Conservation (phyloP, 2,797 vertebrate genomes). For the Gymnopithys bicolor region DNA sequence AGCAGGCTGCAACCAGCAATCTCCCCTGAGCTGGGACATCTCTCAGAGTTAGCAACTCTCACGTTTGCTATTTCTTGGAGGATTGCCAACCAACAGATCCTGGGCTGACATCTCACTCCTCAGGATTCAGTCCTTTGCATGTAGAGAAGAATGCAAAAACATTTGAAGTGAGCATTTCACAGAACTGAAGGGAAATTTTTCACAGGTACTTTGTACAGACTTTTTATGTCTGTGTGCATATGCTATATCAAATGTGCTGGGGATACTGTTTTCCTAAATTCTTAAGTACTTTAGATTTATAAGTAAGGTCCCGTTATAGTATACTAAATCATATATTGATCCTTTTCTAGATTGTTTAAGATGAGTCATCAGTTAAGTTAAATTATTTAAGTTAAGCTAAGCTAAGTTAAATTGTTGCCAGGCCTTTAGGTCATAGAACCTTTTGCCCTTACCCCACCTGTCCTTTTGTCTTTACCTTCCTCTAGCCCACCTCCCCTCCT, state of each 20-base stretch:
- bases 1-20: neutral
- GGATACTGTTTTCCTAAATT: neutral
- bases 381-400: neutral
- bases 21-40: neutral
- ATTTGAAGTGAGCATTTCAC: neutral
- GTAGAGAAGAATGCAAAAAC: neutral
- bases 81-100: neutral
- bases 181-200: neutral
- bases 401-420: neutral
- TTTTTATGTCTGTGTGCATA: neutral
- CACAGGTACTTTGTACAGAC: neutral
- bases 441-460: neutral
- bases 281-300: neutral
- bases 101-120: neutral
- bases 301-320: neutral
- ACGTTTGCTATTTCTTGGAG: neutral
- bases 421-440: neutral
- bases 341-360: neutral
- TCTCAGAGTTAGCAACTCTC: neutral
- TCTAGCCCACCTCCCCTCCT: neutral
- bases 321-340: neutral
- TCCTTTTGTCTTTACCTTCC: neutral
- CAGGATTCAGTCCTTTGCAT: neutral
- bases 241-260: neutral
- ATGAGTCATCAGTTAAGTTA: neutral